phyloP scores from a whole-genome alignment of 2,888 invertebrate genomes.

The Keiferia lycopersicella region DNA sequence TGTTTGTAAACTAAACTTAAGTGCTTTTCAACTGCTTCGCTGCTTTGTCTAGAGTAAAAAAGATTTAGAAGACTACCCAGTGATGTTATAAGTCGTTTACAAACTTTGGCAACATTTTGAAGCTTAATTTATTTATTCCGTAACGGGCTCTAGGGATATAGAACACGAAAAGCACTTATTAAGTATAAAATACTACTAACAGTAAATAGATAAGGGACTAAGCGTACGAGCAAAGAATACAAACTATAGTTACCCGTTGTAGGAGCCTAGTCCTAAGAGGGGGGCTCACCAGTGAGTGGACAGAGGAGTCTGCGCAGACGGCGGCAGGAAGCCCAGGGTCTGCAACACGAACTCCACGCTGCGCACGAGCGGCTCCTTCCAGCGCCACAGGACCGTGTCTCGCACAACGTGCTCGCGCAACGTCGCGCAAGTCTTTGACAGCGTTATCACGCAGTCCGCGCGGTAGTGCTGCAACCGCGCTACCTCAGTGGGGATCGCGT shows the following conservation, averaged over 20 bases:
- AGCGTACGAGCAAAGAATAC: constrained; percentile 28
- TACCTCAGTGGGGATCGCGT: constrained; percentile 89
- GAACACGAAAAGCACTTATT: constrained; percentile 25
- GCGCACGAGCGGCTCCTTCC: constrained; percentile 87
- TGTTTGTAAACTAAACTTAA: no score
- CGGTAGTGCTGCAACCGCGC: constrained; percentile 97
- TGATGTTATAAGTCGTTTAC: no score
- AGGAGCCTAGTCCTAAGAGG: not conserved
- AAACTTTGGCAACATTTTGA: no score
- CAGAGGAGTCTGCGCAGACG: constrained; percentile 29
- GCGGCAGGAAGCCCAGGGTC: constrained; percentile 86
- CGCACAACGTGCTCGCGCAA: constrained; percentile 90
- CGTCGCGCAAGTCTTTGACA: constrained; percentile 91
- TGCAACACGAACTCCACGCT: constrained; percentile 86
- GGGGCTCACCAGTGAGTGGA: constrained; percentile 15
- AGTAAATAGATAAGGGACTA: constrained; percentile 26
- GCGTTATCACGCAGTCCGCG: constrained; percentile 93
- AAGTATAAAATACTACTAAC: constrained; percentile 66
- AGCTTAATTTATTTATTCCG: no score
- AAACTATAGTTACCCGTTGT: no score
- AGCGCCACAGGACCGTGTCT: constrained; percentile 94
- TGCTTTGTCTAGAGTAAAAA: no score
- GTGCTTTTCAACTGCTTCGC: no score
- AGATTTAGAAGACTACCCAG: no score
- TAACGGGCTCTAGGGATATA: not conserved